A percentile compares a stretch with the other conserved stretches of the same genome.
Conservation (phyloP, 92 coral and sea anemone genomes). For the Phenganax subtilis region DNA sequence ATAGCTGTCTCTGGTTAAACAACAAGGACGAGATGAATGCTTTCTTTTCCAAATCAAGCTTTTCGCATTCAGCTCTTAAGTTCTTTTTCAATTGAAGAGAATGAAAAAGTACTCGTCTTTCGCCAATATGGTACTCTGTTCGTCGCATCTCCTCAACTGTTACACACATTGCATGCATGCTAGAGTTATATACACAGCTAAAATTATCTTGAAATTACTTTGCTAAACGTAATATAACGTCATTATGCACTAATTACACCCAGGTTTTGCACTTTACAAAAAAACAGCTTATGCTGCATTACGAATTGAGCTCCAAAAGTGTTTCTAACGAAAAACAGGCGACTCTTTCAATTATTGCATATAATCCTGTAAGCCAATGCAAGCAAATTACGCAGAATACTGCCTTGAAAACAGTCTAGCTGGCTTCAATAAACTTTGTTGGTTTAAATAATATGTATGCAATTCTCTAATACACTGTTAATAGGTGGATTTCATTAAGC, state of each 20-base stretch:
- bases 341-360: not conserved
- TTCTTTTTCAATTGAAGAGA: not conserved
- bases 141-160: slow-evolving; percentile 6
- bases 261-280: not conserved
- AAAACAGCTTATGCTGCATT: slow-evolving; percentile 1
- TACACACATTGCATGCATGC: not conserved
- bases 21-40: slow-evolving; percentile 18
- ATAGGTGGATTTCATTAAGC: no score
- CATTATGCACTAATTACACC: not conserved
- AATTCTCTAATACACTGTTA: no score
- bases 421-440: no score
- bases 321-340: not conserved
- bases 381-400: no score
- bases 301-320: not conserved
- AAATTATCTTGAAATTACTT: not conserved
- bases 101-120: slow-evolving; percentile 13
- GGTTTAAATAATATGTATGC: no score
- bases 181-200: not conserved
- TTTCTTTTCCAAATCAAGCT: slow-evolving; percentile 9
- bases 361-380: not conserved
- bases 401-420: no score
- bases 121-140: not conserved
- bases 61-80: not conserved
- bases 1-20: slow-evolving; percentile 9
- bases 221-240: not conserved